phyloP scores from a whole-genome alignment of 1,140 invertebrate species.

The Pseudomyrmex flavicornis region DNA sequence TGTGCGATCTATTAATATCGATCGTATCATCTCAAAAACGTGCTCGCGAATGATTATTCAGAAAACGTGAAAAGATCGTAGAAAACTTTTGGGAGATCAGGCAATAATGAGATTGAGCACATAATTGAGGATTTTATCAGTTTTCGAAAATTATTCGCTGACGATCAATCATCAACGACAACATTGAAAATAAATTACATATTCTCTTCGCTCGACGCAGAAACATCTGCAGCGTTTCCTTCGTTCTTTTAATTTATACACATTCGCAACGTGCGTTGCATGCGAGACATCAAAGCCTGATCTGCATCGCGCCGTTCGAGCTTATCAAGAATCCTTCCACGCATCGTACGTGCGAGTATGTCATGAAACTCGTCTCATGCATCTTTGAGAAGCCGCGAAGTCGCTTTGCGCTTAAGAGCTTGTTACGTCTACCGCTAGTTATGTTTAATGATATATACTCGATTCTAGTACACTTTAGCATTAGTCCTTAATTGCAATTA shows the following conservation, averaged over 20 bases:
- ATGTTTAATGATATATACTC: constrained; percentile 27
- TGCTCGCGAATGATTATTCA: not conserved
- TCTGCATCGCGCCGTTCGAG: not conserved
- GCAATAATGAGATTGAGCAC: no score
- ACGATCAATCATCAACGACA: not conserved
- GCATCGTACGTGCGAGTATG: constrained; percentile 48
- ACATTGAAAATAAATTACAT: constrained; percentile 4
- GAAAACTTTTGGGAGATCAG: not conserved
- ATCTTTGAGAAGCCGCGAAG: constrained; percentile 54
- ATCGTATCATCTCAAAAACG: not conserved
- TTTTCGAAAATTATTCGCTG: not conserved
- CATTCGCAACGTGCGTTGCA: constrained; percentile 37
- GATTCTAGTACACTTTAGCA: not conserved
- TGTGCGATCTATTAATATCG: not conserved
- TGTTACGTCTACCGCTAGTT: constrained; percentile 38
- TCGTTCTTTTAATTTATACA: constrained; percentile 21
- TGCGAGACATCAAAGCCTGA: constrained; percentile 42
- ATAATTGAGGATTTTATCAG: not conserved
- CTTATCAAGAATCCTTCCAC: constrained; percentile 52
- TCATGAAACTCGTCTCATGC: constrained; percentile 54
- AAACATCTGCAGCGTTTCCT: constrained; percentile 30
- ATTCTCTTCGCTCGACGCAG: constrained; percentile 11
- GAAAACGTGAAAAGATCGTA: not conserved
- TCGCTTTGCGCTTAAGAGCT: constrained; percentile 45
- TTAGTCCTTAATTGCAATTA: constrained; percentile 22